These are phyloP conservation scores for Orthonevra nobilis DNA, from an alignment of 2,888 invertebrate genomes.

Conservation along the genomic window DNA sequence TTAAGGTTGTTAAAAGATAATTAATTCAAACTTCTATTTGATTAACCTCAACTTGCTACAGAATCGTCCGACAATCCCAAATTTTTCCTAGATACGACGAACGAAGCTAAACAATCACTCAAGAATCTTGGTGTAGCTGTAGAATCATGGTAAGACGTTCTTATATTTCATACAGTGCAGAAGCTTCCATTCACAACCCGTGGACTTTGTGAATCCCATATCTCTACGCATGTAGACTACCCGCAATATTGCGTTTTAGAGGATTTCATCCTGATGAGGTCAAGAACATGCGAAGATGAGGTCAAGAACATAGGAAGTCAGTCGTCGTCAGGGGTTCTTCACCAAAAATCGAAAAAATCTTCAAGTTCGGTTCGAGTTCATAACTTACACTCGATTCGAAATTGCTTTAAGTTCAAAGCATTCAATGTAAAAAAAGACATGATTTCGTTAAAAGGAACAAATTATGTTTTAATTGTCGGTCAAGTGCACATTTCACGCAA, in stretches of 20 bases:
- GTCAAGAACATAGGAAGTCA: conserved; percentile 25
- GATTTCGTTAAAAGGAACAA: neutral
- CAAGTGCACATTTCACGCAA: neutral
- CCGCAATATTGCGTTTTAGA: conserved; percentile 10
- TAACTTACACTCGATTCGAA: conserved; percentile 15
- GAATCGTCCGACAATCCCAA: neutral
- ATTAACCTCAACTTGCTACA: neutral
- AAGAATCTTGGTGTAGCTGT: conserved; percentile 16
- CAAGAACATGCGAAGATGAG: conserved; percentile 21
- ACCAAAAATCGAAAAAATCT: too few species aligned
- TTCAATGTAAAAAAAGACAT: conserved; percentile 5
- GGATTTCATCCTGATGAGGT: conserved; percentile 18
- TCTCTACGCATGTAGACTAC: conserved; percentile 18
- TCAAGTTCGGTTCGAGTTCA: too few species aligned
- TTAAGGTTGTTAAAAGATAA: conserved; percentile 10
- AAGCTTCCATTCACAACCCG: conserved; percentile 16
- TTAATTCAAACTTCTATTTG: conserved; percentile 2
- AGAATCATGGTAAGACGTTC: conserved; percentile 20
- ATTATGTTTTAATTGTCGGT: conserved; percentile 8
- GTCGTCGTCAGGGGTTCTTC: neutral
- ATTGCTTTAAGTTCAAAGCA: conserved; percentile 23
- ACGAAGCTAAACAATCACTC: neutral
- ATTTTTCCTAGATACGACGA: neutral
- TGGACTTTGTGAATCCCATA: conserved; percentile 19
- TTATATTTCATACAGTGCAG: conserved; percentile 13